Evolutionary conservation across 2,888 invertebrate genomes (phyloP), one percentile per base, ranked within the genome.

Genomic region (Drosophila seclusa): DNA sequence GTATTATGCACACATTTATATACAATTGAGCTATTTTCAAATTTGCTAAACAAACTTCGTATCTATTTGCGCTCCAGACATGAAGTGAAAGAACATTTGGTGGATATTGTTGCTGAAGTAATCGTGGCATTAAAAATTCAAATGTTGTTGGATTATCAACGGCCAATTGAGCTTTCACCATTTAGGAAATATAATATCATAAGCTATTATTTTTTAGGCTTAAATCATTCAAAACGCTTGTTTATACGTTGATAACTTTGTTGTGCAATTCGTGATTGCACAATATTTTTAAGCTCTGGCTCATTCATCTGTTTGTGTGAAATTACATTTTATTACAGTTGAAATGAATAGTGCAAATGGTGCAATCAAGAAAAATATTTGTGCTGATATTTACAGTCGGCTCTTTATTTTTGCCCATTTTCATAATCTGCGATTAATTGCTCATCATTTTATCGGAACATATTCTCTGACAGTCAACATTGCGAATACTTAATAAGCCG

Each of bases 401-500:
- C 13, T 32, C 31, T 57, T 52, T 53, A 31, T 50, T 29, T 34
- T 48, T 36, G 6, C 3, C n/a, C 42, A 54, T 42, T 76, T 57
- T 36, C 32, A 60, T 74, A 79, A 69, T 68, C 61, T 59, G 29
- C 31, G 64, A 58, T 79, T 65, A 78, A 52, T 59, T 66, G 60
- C 50, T 50, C 36, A 68, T 62, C 54, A 62, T 68, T 64, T 54
- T 53, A 32, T 50, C 21, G 50, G 1, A 18, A 32, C 27, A 31
- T 36, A 55, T 34, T 24, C 21, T 38, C 49, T 34, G 27, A 40
- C 54, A 48, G 42, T 4, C 40, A 49, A 34, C 60, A 27, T 16
- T 54, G 61, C 73, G 68, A 57, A 76, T 76, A 60, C 76, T 76
- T 76, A 78, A 80, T 80, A 73, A 57, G 57, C 50, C 31, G 60